These are phyloP conservation scores for Malurus splendens DNA, from an alignment of 2,797 vertebrate species.

Conservation along the genomic window DNA sequence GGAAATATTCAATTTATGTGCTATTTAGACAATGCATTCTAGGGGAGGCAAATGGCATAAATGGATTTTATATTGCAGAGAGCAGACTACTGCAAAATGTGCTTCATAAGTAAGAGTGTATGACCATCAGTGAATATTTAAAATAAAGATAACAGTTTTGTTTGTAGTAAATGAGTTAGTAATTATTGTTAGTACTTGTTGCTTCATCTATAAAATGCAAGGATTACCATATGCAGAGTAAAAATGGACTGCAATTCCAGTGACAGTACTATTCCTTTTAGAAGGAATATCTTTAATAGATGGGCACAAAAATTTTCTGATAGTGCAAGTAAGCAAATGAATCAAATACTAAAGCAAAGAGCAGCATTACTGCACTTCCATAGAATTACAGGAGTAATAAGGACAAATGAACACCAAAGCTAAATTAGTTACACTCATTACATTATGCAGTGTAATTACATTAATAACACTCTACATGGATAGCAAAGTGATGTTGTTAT, in stretches of 20 bases:
- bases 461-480: background rate
- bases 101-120: background rate
- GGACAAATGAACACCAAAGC: background rate
- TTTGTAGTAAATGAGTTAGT: background rate
- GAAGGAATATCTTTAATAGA: background rate
- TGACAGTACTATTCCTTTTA: background rate
- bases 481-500: background rate
- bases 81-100: background rate
- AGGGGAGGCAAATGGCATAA: background rate
- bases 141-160: background rate
- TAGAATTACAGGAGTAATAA: background rate
- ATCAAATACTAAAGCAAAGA: background rate
- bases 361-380: background rate
- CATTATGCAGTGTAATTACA: background rate
- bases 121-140: background rate
- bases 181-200: background rate
- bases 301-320: background rate
- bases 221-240: background rate
- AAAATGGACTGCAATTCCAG: background rate
- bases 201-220: background rate
- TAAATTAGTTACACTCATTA: background rate
- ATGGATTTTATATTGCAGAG: background rate
- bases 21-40: background rate
- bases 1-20: background rate
- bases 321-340: background rate